Percentiles rank a stretch among this genome's conserved stretches.
phyloP scores from a whole-genome alignment of 2,888 invertebrate species.

The Anticlea derivata region DNA sequence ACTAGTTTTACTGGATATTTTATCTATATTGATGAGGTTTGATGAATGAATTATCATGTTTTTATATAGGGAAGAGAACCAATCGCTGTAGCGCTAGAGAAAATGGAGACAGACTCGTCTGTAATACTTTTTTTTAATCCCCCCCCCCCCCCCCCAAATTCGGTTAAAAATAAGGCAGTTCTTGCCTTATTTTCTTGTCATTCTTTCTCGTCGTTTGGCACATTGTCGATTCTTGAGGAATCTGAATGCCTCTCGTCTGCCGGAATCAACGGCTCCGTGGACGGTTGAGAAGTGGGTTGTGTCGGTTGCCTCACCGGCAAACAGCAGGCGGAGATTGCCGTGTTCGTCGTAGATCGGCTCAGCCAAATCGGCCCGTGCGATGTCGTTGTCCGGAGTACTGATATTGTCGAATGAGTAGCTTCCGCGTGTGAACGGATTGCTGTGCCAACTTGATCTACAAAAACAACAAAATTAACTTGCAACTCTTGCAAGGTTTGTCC shows the following conservation, averaged over 20 bases:
- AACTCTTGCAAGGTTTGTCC: too few relatives aligned
- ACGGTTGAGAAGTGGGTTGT: slow-evolving; percentile 13
- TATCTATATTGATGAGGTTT: too few relatives aligned
- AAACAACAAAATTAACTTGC: not conserved
- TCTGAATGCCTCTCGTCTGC: slow-evolving; percentile 9
- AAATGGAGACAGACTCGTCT: too few relatives aligned
- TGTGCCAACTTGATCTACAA: slow-evolving; percentile 11
- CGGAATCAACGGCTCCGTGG: slow-evolving; percentile 18
- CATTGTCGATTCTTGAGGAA: not conserved
- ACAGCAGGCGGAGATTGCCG: slow-evolving; percentile 7
- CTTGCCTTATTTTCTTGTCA: too few relatives aligned
- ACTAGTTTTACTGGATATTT: too few relatives aligned
- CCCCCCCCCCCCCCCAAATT: too few relatives aligned
- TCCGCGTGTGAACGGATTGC: slow-evolving; percentile 12
- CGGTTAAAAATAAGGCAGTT: too few relatives aligned
- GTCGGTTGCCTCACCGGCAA: slow-evolving; percentile 22
- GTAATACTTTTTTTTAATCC: too few relatives aligned
- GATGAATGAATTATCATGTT: too few relatives aligned
- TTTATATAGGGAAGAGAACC: too few relatives aligned
- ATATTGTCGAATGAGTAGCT: slow-evolving; percentile 20
- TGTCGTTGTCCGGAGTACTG: not conserved
- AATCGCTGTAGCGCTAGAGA: too few relatives aligned
- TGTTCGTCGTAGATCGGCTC: slow-evolving; percentile 1
- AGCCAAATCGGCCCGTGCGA: slow-evolving; percentile 1
- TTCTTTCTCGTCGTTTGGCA: too few relatives aligned